These are phyloP conservation scores for Oostethus manadensis DNA, from an alignment of 2,113 vertebrate species.

Conservation along the genomic window DNA sequence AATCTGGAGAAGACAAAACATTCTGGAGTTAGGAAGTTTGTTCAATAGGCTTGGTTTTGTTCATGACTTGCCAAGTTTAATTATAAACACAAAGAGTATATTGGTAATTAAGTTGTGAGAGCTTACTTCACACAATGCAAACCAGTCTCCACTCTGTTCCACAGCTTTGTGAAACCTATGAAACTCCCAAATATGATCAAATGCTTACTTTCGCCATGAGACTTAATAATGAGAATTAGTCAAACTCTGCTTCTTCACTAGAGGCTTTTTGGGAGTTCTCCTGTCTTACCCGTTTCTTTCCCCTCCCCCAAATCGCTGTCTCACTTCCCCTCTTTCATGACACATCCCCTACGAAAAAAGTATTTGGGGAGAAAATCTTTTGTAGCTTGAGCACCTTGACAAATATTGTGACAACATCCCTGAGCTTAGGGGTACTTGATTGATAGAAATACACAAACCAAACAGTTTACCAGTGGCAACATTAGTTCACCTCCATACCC, in stretches of 20 bases:
- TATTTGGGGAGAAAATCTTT: conserved; percentile 8
- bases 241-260: conserved; percentile 41
- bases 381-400: conserved; percentile 27
- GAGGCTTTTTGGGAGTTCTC: conserved; percentile 51
- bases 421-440: neutral
- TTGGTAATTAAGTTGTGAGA: neutral
- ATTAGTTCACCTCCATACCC: neutral
- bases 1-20: conserved; percentile 42
- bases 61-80: neutral
- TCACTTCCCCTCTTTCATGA: conserved; percentile 63
- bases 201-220: conserved; percentile 3
- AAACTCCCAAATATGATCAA: neutral
- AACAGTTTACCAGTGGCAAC: neutral
- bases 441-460: neutral
- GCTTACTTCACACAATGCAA: neutral
- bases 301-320: conserved; percentile 52
- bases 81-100: neutral
- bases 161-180: neutral
- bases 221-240: conserved; percentile 25
- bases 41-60: neutral
- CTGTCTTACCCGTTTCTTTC: conserved; percentile 45
- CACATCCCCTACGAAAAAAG: conserved; percentile 55
- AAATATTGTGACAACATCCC: conserved; percentile 7
- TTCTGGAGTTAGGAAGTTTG: conserved; percentile 9
- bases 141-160: too few species aligned